Evolutionary conservation across 1,140 invertebrate genomes (phyloP).

Genomic region (Tetragonula clypearis): DNA sequence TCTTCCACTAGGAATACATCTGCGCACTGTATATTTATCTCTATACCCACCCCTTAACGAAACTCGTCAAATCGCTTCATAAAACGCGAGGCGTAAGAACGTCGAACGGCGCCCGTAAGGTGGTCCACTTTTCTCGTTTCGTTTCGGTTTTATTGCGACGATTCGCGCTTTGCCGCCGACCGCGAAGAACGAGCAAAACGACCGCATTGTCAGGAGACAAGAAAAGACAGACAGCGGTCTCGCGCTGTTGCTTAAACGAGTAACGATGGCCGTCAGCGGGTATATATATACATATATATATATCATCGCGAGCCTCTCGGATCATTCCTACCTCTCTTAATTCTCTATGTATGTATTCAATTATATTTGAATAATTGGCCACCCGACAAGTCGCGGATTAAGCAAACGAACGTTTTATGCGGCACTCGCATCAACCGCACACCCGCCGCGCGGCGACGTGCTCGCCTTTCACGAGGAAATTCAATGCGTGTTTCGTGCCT

Average conservation of each 20-base stretch:
- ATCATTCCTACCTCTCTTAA: constrained; percentile 41
- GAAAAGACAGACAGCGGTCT: constrained; percentile 31
- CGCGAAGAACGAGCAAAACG: constrained; percentile 39
- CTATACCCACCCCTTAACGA: neutral
- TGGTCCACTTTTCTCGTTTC: constrained; percentile 23
- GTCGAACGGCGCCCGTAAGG: neutral
- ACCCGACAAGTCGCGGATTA: constrained; percentile 49
- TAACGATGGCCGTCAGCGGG: constrained; percentile 49
- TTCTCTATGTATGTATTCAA: constrained; percentile 69
- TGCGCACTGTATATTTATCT: neutral
- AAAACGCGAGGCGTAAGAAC: neutral
- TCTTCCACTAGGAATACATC: neutral
- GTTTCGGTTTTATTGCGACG: constrained; percentile 47
- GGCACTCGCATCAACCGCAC: neutral
- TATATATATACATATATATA: neutral
- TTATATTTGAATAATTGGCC: constrained; percentile 70
- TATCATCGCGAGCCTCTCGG: constrained; percentile 28
- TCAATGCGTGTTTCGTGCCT: neutral
- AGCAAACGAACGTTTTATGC: constrained; percentile 38
- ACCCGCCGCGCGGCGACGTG: too few relatives aligned
- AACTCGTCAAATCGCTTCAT: neutral
- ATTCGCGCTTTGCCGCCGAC: constrained; percentile 7
- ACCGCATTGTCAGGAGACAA: constrained; percentile 41
- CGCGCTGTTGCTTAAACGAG: constrained; percentile 30
- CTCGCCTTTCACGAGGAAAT: neutral